Conservation (phyloP, 2,113 vertebrate genomes). For the Callorhinus ursinus region DNA sequence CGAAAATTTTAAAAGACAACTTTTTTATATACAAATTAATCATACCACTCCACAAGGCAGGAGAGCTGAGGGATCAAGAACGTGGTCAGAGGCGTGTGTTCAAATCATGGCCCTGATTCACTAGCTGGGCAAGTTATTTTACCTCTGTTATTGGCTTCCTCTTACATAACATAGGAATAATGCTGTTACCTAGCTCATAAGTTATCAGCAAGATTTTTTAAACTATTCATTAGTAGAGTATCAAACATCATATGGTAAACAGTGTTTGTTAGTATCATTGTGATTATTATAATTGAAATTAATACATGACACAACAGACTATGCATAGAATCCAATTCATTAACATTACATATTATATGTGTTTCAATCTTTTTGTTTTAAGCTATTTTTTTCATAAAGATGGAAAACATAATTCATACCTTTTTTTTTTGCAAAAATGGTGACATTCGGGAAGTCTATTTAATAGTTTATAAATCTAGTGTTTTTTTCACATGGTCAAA, state of each 20-base stretch:
- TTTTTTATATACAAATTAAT: conserved; percentile 4
- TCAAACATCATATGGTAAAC: not conserved
- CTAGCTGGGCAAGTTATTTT: not conserved
- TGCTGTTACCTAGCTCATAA: not conserved
- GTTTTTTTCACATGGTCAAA: conserved; percentile 1
- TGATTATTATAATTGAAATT: not conserved
- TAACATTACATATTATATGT: not conserved
- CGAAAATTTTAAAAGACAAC: not conserved
- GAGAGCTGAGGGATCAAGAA: not conserved
- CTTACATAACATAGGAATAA: not conserved
- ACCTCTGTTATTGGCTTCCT: not conserved
- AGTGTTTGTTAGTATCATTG: not conserved
- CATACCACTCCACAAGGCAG: not conserved
- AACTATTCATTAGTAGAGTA: not conserved
- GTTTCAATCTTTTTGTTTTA: not conserved
- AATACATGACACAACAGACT: not conserved
- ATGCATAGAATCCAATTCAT: not conserved
- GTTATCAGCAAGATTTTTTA: not conserved
- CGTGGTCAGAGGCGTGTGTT: fast-evolving
- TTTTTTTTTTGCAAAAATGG: not conserved
- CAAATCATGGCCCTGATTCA: not conserved
- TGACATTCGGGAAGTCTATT: not conserved
- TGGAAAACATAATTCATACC: not conserved
- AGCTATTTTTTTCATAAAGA: not conserved
- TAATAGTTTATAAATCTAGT: not conserved